Evolutionary conservation across 2,888 invertebrate species (phyloP).

Genomic region (Heliconius ismenius): DNA sequence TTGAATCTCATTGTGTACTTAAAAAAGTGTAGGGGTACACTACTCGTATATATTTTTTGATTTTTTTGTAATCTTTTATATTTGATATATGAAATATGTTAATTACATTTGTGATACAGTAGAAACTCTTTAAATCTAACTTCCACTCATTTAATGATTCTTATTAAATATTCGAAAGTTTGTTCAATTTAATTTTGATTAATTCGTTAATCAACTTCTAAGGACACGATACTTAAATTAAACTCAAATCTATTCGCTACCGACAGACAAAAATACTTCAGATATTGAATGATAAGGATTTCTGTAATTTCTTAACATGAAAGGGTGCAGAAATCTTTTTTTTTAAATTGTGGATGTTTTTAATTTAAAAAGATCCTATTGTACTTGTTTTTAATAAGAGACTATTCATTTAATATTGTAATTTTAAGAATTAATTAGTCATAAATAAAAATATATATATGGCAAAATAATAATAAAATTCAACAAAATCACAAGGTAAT

Average conservation of each 20-base stretch:
- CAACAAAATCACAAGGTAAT: background rate
- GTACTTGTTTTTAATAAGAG: conserved; percentile 9
- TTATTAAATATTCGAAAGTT: background rate
- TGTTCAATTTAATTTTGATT: background rate
- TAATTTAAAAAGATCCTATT: background rate
- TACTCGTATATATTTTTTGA: conserved; percentile 26
- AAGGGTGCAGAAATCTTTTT: background rate
- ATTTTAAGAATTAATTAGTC: conserved; percentile 6
- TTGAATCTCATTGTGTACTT: conserved; percentile 45
- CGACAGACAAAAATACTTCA: background rate
- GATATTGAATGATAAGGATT: background rate
- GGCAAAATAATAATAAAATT: background rate
- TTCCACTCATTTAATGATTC: background rate
- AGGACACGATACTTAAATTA: background rate
- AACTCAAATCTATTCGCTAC: background rate
- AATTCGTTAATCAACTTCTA: background rate
- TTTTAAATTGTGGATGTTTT: background rate
- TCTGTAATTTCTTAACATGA: background rate
- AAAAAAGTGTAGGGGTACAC: conserved; percentile 11
- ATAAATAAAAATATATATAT: background rate
- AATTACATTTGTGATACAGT: background rate
- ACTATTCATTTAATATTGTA: conserved; percentile 1
- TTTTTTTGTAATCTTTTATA: conserved; percentile 8
- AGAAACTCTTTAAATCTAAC: background rate
- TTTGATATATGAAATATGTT: conserved; percentile 11